Evolutionary conservation across 2,113 vertebrate species (phyloP).

Genomic region (Aspidoscelis tigris): DNA sequence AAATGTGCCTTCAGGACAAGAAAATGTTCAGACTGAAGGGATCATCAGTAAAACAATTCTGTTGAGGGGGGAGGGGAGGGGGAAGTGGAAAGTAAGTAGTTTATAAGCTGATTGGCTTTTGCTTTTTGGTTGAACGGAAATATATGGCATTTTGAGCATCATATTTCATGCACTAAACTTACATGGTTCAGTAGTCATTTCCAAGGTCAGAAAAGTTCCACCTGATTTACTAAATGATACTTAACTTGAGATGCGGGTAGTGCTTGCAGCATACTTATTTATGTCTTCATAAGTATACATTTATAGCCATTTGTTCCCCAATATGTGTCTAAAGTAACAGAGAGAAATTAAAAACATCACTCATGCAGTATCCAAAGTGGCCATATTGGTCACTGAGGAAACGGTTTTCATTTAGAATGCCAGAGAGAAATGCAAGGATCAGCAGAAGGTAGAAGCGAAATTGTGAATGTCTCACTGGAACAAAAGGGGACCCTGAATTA

Average conservation of each 20-base stretch:
- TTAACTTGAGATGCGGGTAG: conserved; percentile 40
- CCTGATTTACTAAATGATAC: conserved; percentile 37
- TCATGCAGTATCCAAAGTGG: conserved; percentile 50
- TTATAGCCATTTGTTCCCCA: conserved; percentile 57
- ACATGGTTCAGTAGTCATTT: conserved; percentile 18
- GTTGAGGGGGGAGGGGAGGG: not conserved
- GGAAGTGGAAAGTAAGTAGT: not conserved
- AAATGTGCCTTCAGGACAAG: not conserved
- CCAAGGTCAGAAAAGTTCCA: conserved; percentile 46
- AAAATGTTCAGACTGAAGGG: not conserved
- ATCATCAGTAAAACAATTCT: not conserved
- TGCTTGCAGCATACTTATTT: conserved; percentile 33
- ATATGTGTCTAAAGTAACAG: conserved; percentile 40
- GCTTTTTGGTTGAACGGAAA: conserved; percentile 44
- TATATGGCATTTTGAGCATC: conserved; percentile 28
- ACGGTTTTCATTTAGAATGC: conserved; percentile 54
- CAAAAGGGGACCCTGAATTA: conserved; percentile 48
- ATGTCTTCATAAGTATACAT: conserved; percentile 49
- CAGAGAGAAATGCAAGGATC: conserved; percentile 52
- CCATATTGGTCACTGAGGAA: conserved; percentile 57
- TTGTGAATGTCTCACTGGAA: conserved; percentile 35
- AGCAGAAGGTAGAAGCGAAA: conserved; percentile 51
- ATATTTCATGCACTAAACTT: conserved; percentile 36
- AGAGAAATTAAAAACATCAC: conserved; percentile 68
- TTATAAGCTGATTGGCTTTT: conserved; percentile 47